Conservation (phyloP, 2,888 invertebrate species). For the Sarcophaga variegata region DNA sequence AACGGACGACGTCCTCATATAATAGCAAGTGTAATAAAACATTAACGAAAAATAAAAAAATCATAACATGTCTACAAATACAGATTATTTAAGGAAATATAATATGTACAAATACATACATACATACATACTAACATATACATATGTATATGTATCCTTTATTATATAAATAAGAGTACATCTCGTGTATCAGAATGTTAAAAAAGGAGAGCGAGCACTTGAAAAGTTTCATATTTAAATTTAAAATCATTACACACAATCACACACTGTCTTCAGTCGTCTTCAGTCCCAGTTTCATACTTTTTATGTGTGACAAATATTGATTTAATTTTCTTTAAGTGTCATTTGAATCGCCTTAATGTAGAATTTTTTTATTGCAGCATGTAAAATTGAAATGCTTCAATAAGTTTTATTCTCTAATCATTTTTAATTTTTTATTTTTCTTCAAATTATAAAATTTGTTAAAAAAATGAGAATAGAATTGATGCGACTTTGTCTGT, state of each 20-base stretch:
- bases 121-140: not conserved
- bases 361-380: not conserved
- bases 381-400: not conserved
- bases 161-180: not conserved
- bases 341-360: conserved; percentile 28
- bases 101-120: not conserved
- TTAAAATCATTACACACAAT: conserved; percentile 27
- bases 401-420: not conserved
- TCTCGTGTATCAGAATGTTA: not conserved
- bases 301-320: conserved; percentile 62
- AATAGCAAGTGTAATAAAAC: conserved; percentile 21
- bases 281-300: conserved; percentile 27
- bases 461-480: not conserved
- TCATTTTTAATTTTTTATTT: not conserved
- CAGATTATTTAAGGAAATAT: not conserved
- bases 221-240: conserved; percentile 4
- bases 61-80: not conserved
- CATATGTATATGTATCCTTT: not conserved
- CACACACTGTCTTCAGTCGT: not conserved
- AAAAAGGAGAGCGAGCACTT: conserved; percentile 2
- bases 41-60: not conserved
- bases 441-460: not conserved
- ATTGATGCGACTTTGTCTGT: not conserved
- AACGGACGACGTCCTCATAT: conserved; percentile 25
- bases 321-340: conserved; percentile 51